phyloP scores from a whole-genome alignment of 30 jellyfish, hydroid and myxozoan species.

The Aurelia coerulea region DNA sequence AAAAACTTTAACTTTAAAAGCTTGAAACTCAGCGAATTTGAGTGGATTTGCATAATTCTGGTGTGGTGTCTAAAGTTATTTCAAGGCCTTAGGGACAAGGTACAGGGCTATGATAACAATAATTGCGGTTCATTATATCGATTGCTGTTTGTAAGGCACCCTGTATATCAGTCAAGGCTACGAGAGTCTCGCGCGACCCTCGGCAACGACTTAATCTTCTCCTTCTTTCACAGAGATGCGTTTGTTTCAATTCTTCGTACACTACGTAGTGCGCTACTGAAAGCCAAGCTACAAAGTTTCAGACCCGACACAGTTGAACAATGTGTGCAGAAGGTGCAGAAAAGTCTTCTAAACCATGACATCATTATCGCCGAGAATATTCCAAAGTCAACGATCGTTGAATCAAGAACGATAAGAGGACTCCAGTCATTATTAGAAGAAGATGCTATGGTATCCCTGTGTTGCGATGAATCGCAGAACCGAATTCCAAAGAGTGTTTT shows the following conservation, averaged over 20 bases:
- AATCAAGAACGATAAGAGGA: not conserved
- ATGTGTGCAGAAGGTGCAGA: slow-evolving; percentile 7
- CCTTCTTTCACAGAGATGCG: slow-evolving; percentile 9
- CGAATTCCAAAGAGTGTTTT: slow-evolving; percentile 19
- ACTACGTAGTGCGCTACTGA: slow-evolving; percentile 26
- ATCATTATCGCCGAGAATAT: not conserved
- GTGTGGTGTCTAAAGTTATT: no score
- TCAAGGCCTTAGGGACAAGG: no score
- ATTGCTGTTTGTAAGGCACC: no score
- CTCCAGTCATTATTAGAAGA: slow-evolving; percentile 7
- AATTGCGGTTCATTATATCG: no score
- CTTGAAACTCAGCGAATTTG: no score
- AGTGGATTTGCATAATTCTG: no score
- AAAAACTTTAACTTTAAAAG: no score
- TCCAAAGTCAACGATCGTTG: slow-evolving; percentile 26
- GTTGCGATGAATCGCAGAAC: not conserved
- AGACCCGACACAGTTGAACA: not conserved
- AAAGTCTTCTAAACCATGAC: not conserved
- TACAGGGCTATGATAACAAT: no score
- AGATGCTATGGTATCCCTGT: slow-evolving; percentile 9
- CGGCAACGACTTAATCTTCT: no score
- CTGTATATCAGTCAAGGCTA: no score
- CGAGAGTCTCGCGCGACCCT: no score
- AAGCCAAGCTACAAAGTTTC: slow-evolving; percentile 7
- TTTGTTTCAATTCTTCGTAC: not conserved